These are phyloP conservation scores for Leucophora obtusa DNA, from an alignment of 2,888 invertebrate species.

Conservation along the genomic window DNA sequence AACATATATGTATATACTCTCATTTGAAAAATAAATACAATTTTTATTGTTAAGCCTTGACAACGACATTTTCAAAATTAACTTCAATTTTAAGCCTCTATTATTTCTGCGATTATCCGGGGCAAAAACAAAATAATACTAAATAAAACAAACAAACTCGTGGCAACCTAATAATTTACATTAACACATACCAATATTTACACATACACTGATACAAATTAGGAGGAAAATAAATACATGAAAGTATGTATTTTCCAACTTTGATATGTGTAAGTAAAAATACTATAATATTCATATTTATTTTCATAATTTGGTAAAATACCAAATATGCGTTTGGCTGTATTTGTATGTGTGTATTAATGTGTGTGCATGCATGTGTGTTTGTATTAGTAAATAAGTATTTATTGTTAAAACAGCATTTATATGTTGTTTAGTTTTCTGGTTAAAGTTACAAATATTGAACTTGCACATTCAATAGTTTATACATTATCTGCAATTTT, in stretches of 20 bases:
- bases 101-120: constrained; percentile 60
- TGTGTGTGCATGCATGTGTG: constrained; percentile 35
- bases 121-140: constrained; percentile 60
- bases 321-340: constrained; percentile 14
- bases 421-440: constrained; percentile 44
- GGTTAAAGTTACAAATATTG: constrained; percentile 47
- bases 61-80: constrained; percentile 61
- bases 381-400: constrained; percentile 29
- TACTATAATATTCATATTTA: constrained; percentile 63
- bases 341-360: constrained; percentile 23
- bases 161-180: constrained; percentile 37
- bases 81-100: constrained; percentile 58
- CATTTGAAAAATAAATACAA: neutral
- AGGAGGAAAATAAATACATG: no score
- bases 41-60: constrained; percentile 48
- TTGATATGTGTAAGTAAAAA: no score
- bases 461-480: constrained; percentile 5
- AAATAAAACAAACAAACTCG: constrained; percentile 42
- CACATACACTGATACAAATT: neutral
- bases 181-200: constrained; percentile 30
- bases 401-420: constrained; percentile 55
- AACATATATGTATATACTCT: neutral
- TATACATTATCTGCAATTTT: neutral
- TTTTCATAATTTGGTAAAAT: constrained; percentile 66
- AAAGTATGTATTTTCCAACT: no score